Conservation (phyloP, 2,888 invertebrate species). For the Nephrocerus scutellatus region DNA sequence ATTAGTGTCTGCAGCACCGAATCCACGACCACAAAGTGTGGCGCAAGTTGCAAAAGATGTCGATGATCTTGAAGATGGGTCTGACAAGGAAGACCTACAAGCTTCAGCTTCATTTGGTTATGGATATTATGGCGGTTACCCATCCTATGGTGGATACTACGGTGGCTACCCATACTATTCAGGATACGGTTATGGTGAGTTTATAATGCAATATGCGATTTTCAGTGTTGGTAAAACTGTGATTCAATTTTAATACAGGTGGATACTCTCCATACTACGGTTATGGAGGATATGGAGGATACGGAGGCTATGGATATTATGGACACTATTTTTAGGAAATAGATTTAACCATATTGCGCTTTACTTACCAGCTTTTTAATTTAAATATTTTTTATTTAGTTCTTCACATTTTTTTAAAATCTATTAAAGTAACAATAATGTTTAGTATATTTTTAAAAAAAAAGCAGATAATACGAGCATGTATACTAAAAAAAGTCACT, state of each 20-base stretch:
- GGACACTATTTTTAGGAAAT: slow-evolving; percentile 39
- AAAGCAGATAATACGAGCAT: too few relatives aligned
- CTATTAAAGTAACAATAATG: too few relatives aligned
- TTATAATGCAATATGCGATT: too few relatives aligned
- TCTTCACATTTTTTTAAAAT: too few relatives aligned
- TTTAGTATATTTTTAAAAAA: too few relatives aligned
- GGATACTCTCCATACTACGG: slow-evolving; percentile 33
- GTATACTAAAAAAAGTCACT: too few relatives aligned
- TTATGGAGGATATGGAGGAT: slow-evolving; percentile 1
- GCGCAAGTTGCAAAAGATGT: slow-evolving; percentile 19
- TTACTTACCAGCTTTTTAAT: too few relatives aligned
- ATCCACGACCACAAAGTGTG: slow-evolving; percentile 26
- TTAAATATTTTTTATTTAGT: too few relatives aligned
- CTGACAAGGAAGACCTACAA: slow-evolving; percentile 38
- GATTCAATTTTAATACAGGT: too few relatives aligned
- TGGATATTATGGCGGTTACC: slow-evolving; percentile 33
- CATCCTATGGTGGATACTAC: slow-evolving; percentile 7
- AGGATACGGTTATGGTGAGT: slow-evolving; percentile 14
- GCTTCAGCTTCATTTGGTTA: slow-evolving; percentile 40
- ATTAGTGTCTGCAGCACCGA: slow-evolving; percentile 26
- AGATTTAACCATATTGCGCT: too few relatives aligned
- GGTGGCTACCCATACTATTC: slow-evolving; percentile 19
- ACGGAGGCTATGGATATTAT: slow-evolving; percentile 26
- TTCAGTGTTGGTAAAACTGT: too few relatives aligned
- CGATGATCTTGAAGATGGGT: slow-evolving; percentile 22